Evolutionary conservation across 2,888 invertebrate genomes (phyloP).

Genomic region (Drosophila maculinotata): DNA sequence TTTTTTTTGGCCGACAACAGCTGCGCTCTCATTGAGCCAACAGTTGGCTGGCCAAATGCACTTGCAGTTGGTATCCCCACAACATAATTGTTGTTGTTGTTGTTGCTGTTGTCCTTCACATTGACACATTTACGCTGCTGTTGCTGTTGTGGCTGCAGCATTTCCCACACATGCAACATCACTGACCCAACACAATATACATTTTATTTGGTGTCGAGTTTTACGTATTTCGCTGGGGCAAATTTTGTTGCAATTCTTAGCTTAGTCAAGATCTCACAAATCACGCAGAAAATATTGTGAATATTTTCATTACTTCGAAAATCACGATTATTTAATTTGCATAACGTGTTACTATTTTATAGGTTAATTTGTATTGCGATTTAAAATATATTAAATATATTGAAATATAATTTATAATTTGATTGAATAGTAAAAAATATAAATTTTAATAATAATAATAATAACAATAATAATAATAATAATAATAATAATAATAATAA

Average conservation of each 20-base stretch:
- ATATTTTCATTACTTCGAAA: too few species aligned
- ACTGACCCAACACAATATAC: constrained; percentile 63
- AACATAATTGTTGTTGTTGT: background rate
- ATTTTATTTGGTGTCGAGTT: constrained; percentile 3
- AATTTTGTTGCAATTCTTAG: background rate
- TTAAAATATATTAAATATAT: too few species aligned
- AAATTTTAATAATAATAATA: too few species aligned
- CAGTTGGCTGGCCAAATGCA: constrained; percentile 52
- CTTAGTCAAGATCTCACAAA: too few species aligned
- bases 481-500: too few species aligned
- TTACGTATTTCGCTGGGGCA: background rate
- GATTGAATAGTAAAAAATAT: too few species aligned
- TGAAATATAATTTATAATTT: too few species aligned
- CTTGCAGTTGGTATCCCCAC: constrained; percentile 24
- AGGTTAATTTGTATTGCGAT: too few species aligned
- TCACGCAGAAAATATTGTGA: too few species aligned
- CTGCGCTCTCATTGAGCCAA: constrained; percentile 38
- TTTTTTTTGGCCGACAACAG: constrained; percentile 30
- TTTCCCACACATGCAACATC: constrained; percentile 47
- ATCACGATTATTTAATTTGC: too few species aligned
- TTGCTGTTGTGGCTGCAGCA: constrained; percentile 16
- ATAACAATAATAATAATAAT: too few species aligned
- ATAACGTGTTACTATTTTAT: too few species aligned
- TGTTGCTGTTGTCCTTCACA: constrained; percentile 57
- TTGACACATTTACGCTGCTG: constrained; percentile 68